These are phyloP conservation scores for Hiodon tergisus DNA, from an alignment of 2,113 vertebrate genomes.

Conservation along the genomic window DNA sequence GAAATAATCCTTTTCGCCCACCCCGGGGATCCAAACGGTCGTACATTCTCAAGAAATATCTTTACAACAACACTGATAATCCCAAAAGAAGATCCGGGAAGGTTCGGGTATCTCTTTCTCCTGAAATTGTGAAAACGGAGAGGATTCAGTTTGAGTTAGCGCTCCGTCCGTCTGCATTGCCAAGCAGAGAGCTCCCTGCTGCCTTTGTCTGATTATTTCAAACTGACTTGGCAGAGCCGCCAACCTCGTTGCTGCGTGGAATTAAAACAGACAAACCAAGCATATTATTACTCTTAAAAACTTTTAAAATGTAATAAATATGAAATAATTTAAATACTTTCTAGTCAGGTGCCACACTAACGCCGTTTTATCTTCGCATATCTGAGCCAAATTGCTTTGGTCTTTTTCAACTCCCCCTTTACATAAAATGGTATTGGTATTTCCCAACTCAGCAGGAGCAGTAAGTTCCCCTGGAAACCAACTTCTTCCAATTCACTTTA, in stretches of 20 bases:
- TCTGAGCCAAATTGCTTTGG: not conserved
- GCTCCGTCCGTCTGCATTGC: conserved; percentile 48
- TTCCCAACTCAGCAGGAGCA: conserved; percentile 73
- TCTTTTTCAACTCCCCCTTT: conserved; percentile 27
- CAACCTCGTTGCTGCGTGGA: conserved; percentile 44
- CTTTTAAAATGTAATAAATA: not conserved
- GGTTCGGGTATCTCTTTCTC: conserved; percentile 22
- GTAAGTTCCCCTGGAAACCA: conserved; percentile 81
- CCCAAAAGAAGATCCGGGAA: conserved; percentile 35
- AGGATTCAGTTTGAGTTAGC: conserved; percentile 35
- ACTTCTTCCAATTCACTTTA: conserved; percentile 82
- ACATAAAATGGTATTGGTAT: conserved; percentile 51
- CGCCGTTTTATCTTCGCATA: not conserved
- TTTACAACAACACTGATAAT: conserved; percentile 35
- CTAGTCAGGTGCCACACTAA: not conserved
- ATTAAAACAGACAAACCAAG: not conserved
- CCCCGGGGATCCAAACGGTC: conserved; percentile 68
- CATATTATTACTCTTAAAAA: no score
- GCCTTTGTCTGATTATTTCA: conserved; percentile 83
- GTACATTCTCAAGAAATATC: conserved; percentile 57
- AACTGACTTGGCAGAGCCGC: conserved; percentile 72
- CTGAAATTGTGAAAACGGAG: conserved; percentile 40
- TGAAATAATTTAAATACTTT: no score
- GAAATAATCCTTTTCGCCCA: conserved; percentile 56
- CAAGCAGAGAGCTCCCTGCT: conserved; percentile 68